Conservation (phyloP, 2,797 vertebrate genomes). For the Brachyalestes nurse region DNA sequence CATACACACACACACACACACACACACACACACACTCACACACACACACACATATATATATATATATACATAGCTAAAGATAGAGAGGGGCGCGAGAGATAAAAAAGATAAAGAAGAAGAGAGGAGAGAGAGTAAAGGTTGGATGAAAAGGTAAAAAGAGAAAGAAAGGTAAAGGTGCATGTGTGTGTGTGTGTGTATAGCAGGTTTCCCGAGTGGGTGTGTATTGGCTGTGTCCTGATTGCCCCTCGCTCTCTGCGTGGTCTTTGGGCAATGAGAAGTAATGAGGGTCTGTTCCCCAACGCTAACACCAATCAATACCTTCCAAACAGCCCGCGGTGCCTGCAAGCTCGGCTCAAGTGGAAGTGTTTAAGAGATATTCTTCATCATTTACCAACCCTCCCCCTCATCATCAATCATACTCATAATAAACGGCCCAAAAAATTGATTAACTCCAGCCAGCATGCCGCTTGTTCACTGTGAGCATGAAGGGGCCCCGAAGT, state of each 20-base stretch:
- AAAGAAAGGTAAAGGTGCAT: background rate
- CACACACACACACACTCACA: too few species aligned
- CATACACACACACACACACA: too few species aligned
- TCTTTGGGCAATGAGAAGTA: conserved; percentile 6
- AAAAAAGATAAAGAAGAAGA: too few species aligned
- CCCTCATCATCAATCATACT: conserved; percentile 20
- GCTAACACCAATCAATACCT: background rate
- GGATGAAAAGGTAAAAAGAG: background rate
- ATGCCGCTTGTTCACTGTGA: background rate
- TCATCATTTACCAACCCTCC: background rate
- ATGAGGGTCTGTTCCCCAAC: background rate
- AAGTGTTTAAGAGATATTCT: conserved; percentile 15
- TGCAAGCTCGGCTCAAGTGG: background rate
- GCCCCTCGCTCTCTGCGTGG: background rate
- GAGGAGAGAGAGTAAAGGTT: background rate
- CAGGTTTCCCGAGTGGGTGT: background rate
- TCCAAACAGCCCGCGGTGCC: background rate
- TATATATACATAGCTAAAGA: too few species aligned
- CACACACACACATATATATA: too few species aligned
- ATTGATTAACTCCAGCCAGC: background rate
- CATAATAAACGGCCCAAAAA: background rate
- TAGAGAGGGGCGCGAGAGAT: too few species aligned
- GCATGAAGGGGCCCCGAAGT: background rate
- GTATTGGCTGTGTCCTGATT: background rate
- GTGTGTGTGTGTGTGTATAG: background rate